phyloP scores from a whole-genome alignment of 2,797 vertebrate species.

The Mastacembelus armatus region DNA sequence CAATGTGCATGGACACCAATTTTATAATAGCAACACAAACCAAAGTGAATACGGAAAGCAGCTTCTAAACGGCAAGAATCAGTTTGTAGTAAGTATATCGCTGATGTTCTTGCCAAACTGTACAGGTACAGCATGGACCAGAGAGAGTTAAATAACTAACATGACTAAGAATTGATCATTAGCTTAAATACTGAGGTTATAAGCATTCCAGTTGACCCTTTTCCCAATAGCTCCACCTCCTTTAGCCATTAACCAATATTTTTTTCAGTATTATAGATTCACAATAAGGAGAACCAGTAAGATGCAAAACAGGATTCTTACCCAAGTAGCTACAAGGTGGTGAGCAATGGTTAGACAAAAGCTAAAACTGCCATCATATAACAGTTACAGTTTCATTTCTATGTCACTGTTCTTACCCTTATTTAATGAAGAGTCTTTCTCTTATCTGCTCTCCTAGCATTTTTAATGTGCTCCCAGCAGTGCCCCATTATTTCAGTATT shows the following conservation, averaged over 20 bases:
- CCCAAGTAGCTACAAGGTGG: not conserved
- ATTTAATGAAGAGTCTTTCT: constrained; percentile 13
- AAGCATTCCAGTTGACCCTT: constrained; percentile 53
- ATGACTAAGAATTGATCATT: constrained; percentile 22
- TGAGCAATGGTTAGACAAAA: not conserved
- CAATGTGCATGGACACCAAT: constrained; percentile 1
- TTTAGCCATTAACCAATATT: not conserved
- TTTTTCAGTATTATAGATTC: not conserved
- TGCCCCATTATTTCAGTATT: constrained; percentile 33
- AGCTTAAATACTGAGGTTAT: constrained; percentile 54
- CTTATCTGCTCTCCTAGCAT: constrained; percentile 5
- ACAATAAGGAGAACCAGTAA: not conserved
- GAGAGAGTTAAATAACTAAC: constrained; percentile 28
- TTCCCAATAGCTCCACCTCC: not conserved
- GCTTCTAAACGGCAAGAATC: constrained; percentile 5
- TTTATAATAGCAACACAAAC: constrained; percentile 10
- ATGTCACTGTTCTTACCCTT: constrained; percentile 27
- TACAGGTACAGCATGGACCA: constrained; percentile 39
- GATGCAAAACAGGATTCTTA: not conserved
- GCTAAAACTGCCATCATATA: not conserved
- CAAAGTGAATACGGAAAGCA: constrained; percentile 31
- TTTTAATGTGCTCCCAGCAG: constrained; percentile 15
- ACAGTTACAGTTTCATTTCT: not conserved
- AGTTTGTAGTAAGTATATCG: not conserved
- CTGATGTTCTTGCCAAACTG: constrained; percentile 28